A percentile compares a stretch with the other conserved stretches of the same genome.
phyloP scores from a whole-genome alignment of 2,888 invertebrate genomes.

The Zonitis immaculata region DNA sequence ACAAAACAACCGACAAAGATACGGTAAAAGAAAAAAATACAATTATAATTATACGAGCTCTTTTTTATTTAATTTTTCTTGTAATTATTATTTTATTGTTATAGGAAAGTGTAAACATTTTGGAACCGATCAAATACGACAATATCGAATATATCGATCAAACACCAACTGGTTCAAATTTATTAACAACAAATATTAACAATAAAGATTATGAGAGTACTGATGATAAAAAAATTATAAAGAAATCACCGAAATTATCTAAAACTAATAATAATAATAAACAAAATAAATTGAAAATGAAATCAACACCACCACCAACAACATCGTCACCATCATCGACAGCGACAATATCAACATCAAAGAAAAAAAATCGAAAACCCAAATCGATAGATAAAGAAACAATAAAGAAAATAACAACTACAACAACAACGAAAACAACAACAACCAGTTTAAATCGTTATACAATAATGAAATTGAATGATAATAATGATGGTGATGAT shows the following conservation, averaged over 20 bases:
- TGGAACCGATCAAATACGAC: slow-evolving; percentile 36
- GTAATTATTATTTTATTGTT: slow-evolving; percentile 11
- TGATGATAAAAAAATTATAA: neutral
- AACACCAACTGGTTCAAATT: slow-evolving; percentile 57
- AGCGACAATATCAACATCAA: slow-evolving; percentile 16
- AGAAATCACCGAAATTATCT: slow-evolving; percentile 2
- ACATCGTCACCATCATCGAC: no score
- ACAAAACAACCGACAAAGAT: no score
- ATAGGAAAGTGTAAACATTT: slow-evolving; percentile 10
- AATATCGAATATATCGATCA: slow-evolving; percentile 63
- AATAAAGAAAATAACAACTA: slow-evolving; percentile 36
- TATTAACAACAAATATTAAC: slow-evolving; percentile 46
- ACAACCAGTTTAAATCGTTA: slow-evolving; percentile 41
- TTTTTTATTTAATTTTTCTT: no score
- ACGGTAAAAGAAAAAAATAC: no score
- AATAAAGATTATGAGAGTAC: slow-evolving; percentile 20
- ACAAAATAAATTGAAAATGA: slow-evolving; percentile 7
- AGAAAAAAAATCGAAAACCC: slow-evolving; percentile 11
- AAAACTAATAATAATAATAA: slow-evolving; percentile 8
- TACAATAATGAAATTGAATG: slow-evolving; percentile 6
- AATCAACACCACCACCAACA: slow-evolving; percentile 28
- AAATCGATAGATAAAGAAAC: slow-evolving; percentile 31
- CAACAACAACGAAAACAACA: slow-evolving; percentile 38
- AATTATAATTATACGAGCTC: no score
- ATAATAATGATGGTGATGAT: slow-evolving; percentile 37